Conservation (phyloP, 2,113 vertebrate genomes). For the Paradisaea rubra region DNA sequence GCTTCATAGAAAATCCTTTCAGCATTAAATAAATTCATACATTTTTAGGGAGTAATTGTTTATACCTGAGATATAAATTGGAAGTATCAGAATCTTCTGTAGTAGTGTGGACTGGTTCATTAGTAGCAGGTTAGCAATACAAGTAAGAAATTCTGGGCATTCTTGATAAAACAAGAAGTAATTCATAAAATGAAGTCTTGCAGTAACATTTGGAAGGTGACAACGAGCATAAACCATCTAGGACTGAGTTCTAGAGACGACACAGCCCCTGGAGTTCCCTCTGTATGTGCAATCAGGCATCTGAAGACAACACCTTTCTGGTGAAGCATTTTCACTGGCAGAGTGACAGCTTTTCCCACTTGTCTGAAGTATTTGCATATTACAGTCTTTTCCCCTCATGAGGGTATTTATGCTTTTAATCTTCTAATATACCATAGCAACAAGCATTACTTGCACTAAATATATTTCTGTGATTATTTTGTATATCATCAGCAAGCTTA, state of each 20-base stretch:
- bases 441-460: not conserved
- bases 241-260: not conserved
- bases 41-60: not conserved
- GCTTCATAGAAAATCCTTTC: not conserved
- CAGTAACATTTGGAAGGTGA: not conserved
- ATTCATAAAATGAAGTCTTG: not conserved
- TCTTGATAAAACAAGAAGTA: not conserved
- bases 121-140: not conserved
- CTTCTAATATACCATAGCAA: not conserved
- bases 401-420: conserved; percentile 13
- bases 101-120: not conserved
- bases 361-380: not conserved
- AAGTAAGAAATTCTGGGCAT: not conserved
- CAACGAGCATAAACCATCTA: not conserved
- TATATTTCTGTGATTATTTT: conserved; percentile 30
- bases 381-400: not conserved
- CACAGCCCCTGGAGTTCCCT: not conserved
- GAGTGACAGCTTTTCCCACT: not conserved
- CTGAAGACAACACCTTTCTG: not conserved
- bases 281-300: not conserved
- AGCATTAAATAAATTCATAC: not conserved
- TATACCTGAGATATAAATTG: not conserved
- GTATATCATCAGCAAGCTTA: not conserved
- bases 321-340: not conserved
- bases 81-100: not conserved